Conservation (phyloP, 2,888 invertebrate genomes). For the Stenodera caucasica region DNA sequence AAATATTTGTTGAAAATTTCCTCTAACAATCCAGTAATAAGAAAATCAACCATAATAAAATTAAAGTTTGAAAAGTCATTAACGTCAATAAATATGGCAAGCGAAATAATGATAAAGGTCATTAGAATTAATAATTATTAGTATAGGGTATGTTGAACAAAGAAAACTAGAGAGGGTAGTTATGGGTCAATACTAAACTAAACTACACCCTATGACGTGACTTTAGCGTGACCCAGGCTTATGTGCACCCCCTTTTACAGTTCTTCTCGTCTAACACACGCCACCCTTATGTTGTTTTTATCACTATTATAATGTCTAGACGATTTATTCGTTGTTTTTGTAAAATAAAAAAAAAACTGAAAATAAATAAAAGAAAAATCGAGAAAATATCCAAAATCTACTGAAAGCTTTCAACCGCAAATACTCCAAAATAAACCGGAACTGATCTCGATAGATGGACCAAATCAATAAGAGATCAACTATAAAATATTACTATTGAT, state of each 20-base stretch:
- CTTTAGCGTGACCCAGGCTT: conserved; percentile 30
- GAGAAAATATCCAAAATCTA: too few species aligned
- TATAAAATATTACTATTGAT: background rate
- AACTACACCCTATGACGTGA: conserved; percentile 23
- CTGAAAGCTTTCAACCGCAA: background rate
- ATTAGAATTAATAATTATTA: conserved; percentile 31
- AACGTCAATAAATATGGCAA: background rate
- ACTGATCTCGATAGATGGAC: background rate
- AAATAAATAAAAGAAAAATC: background rate
- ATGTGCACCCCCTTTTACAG: conserved; percentile 17
- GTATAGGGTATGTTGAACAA: conserved; percentile 25
- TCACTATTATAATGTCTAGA: conserved; percentile 16
- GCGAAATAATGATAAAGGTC: conserved; percentile 24
- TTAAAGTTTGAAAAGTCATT: too few species aligned
- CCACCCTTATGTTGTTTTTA: conserved; percentile 13
- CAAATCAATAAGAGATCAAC: background rate
- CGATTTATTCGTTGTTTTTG: conserved; percentile 19
- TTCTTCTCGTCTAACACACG: conserved; percentile 11
- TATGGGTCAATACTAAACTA: conserved; percentile 27
- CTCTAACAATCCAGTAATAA: too few species aligned
- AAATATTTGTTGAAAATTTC: background rate
- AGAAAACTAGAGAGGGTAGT: conserved; percentile 18
- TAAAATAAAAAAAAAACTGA: background rate
- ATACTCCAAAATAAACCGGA: background rate
- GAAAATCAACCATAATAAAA: too few species aligned